A percentile compares a stretch with the other conserved stretches of the same genome.
Evolutionary conservation across 2,113 vertebrate genomes (phyloP).

Genomic region (Colossoma macropomum): DNA sequence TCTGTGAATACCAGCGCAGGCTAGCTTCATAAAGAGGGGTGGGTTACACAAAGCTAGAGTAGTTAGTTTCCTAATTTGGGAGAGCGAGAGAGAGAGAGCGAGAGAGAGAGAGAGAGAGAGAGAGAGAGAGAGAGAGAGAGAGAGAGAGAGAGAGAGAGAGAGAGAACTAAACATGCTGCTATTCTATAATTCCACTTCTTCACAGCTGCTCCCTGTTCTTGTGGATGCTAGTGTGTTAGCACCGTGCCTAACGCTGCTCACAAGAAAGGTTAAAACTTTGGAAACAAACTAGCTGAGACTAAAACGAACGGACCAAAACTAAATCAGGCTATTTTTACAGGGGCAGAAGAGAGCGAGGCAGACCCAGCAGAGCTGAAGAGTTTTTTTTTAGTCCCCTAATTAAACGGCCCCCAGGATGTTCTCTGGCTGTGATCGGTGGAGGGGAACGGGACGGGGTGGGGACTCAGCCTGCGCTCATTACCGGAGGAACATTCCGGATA

Average conservation of each 20-base stretch:
- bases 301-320: too few species aligned
- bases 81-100: too few species aligned
- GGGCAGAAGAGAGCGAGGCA: constrained; percentile 36
- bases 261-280: neutral
- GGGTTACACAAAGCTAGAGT: neutral
- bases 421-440: constrained; percentile 63
- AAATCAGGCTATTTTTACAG: too few species aligned
- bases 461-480: constrained; percentile 68
- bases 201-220: neutral
- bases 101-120: too few species aligned
- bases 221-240: neutral
- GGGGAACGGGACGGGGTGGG: constrained; percentile 65
- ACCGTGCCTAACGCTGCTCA: neutral
- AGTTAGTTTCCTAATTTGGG: neutral
- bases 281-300: neutral
- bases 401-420: constrained; percentile 47
- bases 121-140: too few species aligned
- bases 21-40: neutral
- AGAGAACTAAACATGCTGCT: too few species aligned
- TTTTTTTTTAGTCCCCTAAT: constrained; percentile 47
- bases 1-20: neutral
- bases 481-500: constrained; percentile 75
- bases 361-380: constrained; percentile 16
- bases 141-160: too few species aligned
- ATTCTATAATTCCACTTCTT: neutral